phyloP scores from a whole-genome alignment of 35 echinoderm and acorn worm species.

The Strongylocentrotus purpuratus region DNA sequence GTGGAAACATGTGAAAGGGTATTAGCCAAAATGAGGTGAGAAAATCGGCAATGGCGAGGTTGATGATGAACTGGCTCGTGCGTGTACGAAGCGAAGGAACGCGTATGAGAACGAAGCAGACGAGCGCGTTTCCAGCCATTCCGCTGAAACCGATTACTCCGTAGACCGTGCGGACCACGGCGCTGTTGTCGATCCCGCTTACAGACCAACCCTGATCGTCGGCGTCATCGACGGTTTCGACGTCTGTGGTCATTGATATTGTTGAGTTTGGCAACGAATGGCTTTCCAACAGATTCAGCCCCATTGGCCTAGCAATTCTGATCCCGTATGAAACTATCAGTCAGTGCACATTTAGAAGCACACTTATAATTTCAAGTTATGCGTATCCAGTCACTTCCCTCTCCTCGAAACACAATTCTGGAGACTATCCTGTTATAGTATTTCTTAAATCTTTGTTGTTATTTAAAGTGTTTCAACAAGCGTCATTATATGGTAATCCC shows the following conservation, averaged over 20 bases:
- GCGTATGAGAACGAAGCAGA: slow-evolving; percentile 61
- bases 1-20: slow-evolving; percentile 75
- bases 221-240: neutral
- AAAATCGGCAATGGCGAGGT: slow-evolving; percentile 73
- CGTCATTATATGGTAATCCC: too few species aligned
- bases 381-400: too few species aligned
- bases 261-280: neutral
- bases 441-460: too few species aligned
- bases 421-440: too few species aligned
- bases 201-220: slow-evolving; percentile 63
- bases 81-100: slow-evolving; percentile 56
- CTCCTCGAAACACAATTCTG: too few species aligned
- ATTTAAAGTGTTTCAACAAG: too few species aligned
- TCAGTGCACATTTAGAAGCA: too few species aligned
- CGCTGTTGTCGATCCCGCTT: slow-evolving; percentile 65
- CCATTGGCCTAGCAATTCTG: neutral
- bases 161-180: slow-evolving; percentile 58
- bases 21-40: slow-evolving; percentile 69
- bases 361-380: too few species aligned
- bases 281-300: neutral
- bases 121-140: slow-evolving; percentile 70
- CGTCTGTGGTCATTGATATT: neutral
- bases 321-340: too few species aligned
- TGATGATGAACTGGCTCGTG: slow-evolving; percentile 83
- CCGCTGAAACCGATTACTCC: slow-evolving; percentile 57